Evolutionary conservation across 2,797 vertebrate genomes (phyloP), one percentile per base, ranked within the genome.

Genomic region (Huso huso): DNA sequence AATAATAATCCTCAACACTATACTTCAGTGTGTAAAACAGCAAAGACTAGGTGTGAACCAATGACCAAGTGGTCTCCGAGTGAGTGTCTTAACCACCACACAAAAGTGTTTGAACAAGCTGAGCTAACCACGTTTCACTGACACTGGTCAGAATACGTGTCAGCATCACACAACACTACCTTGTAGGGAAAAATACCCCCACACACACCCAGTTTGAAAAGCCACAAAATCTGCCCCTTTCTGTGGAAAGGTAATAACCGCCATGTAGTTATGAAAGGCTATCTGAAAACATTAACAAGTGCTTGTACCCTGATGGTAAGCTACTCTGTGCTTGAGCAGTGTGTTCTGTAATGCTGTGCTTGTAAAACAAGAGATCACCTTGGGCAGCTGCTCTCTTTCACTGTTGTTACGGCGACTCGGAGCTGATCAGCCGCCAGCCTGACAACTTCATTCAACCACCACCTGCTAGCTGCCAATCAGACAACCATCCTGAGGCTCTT

Each of bases 381-480:
- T 80, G 74, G 85, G 83, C 77, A 79, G 81, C 81, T 86, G 77
- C 84, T 76, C 74, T 87, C 76, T 80, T 79, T 63, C 76, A 77
- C 83, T 77, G 84, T 82, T 85, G 83, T 89, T 86, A 81, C 72
- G 62, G 79, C 78, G 80, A 83, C 77, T 75, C 65, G 67, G 76
- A 82, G 82, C 79, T 86, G 86, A 84, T 82, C 74, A 77, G 74
- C 83, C 83, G 79, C 77, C 77, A 69, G 71, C 70, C 77, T 90
- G 90, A 93, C 90, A 87, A 88, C 89, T 86, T 82, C 83, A 87
- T 88, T 85, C 79, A 82, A 84, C 77, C 74, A 77, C 86, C 88
- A 90, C 88, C 92, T 90, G 90, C 87, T 86, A 80, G 86, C 82
- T 93, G 91, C 90, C 88, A 87, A 84, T 89, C 88, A 87, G 84